Conservation (phyloP, 2,113 vertebrate genomes). For the Pteronura brasiliensis region DNA sequence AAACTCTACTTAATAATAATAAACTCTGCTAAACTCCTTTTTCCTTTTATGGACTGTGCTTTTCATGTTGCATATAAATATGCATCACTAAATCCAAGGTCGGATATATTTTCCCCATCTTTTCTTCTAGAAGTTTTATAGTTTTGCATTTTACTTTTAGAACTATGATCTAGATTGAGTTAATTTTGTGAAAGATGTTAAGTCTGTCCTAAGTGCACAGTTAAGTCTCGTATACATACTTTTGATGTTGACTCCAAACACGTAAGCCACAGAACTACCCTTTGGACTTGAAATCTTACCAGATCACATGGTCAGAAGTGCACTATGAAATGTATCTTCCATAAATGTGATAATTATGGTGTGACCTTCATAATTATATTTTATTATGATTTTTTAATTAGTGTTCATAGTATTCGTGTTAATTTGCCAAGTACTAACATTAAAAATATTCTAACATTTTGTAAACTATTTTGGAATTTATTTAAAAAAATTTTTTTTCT, state of each 20-base stretch:
- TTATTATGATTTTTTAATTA: neutral
- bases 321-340: neutral
- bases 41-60: neutral
- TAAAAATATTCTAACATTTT: neutral
- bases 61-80: neutral
- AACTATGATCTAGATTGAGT: neutral
- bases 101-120: neutral
- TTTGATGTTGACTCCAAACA: neutral
- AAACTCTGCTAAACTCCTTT: neutral
- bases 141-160: neutral
- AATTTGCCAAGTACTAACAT: neutral
- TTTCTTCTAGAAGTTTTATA: neutral
- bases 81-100: neutral
- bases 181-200: neutral
- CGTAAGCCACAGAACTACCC: neutral
- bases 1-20: too few relatives aligned
- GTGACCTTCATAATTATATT: neutral
- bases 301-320: neutral
- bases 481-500: too few relatives aligned
- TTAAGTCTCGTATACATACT: neutral
- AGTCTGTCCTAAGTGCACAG: neutral
- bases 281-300: neutral
- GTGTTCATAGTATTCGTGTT: neutral
- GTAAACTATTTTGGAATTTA: neutral
- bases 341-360: neutral